phyloP scores from a whole-genome alignment of 2,888 invertebrate species.

The Acanthosoma haemorrhoidale region DNA sequence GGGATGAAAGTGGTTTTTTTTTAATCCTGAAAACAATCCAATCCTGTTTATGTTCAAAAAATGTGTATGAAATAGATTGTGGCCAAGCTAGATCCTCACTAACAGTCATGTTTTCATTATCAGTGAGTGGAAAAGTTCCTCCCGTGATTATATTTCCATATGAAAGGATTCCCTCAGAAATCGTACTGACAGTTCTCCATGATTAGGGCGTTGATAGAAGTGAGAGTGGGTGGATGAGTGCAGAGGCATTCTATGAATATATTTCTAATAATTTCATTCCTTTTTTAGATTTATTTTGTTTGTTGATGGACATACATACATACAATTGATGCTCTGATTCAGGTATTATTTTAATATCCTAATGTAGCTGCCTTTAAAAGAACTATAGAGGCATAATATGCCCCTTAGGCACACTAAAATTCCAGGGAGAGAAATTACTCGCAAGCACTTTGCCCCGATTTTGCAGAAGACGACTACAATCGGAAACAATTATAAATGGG shows the following conservation, averaged over 20 bases:
- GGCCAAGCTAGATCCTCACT: constrained; percentile 44
- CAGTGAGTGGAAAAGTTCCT: constrained; percentile 44
- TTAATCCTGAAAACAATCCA: neutral
- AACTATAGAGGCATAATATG: no score
- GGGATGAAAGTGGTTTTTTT: no score
- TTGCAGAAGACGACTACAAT: neutral
- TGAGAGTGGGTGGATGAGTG: constrained; percentile 40
- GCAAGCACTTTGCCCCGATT: neutral
- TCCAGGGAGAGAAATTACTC: no score
- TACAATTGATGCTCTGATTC: neutral
- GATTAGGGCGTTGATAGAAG: constrained; percentile 46
- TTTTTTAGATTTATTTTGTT: neutral
- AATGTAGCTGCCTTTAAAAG: no score
- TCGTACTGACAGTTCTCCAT: constrained; percentile 43
- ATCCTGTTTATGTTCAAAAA: constrained; percentile 32
- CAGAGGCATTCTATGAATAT: neutral
- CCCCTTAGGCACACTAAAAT: neutral
- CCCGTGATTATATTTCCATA: constrained; percentile 46
- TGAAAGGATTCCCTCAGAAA: constrained; percentile 44
- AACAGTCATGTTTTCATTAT: constrained; percentile 47
- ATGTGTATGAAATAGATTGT: constrained; percentile 46
- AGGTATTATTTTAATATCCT: no score
- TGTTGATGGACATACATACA: neutral
- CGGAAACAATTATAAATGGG: neutral
- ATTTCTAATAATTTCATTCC: no score